Conservation (phyloP, 2,113 vertebrate species). For the Notothenia rossii region DNA sequence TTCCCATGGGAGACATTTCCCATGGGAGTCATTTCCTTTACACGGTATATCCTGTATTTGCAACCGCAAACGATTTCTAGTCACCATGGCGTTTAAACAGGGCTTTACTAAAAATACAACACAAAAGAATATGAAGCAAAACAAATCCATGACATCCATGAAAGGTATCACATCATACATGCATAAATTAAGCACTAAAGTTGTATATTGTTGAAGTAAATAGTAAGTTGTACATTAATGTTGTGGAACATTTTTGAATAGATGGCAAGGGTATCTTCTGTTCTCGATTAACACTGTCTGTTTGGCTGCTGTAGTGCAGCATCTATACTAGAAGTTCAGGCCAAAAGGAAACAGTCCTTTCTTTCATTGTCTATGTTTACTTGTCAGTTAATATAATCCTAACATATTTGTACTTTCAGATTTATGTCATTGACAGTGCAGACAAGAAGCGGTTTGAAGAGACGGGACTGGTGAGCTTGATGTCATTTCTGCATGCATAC, state of each 20-base stretch:
- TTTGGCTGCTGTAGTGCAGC: neutral
- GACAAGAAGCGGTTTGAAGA: constrained; percentile 93
- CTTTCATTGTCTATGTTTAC: neutral
- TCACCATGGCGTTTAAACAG: neutral
- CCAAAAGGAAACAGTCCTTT: too few relatives aligned
- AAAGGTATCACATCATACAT: too few relatives aligned
- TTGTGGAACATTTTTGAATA: neutral
- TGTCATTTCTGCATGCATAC: neutral
- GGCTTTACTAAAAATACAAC: too few relatives aligned
- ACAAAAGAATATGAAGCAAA: too few relatives aligned
- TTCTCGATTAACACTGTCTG: neutral
- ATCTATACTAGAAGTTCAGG: neutral
- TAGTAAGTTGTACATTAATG: neutral
- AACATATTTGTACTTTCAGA: constrained; percentile 76
- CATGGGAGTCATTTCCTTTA: neutral
- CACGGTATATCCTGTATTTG: neutral
- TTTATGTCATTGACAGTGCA: constrained; percentile 92
- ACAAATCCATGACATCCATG: too few relatives aligned
- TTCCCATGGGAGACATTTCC: neutral
- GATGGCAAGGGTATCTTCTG: neutral
- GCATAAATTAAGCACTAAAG: neutral
- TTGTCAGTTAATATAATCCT: neutral
- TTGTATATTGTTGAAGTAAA: neutral
- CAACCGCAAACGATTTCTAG: neutral
- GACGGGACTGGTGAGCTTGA: constrained; percentile 87